Conservation (phyloP, 2,797 vertebrate species). For the Okamejei kenojei region DNA sequence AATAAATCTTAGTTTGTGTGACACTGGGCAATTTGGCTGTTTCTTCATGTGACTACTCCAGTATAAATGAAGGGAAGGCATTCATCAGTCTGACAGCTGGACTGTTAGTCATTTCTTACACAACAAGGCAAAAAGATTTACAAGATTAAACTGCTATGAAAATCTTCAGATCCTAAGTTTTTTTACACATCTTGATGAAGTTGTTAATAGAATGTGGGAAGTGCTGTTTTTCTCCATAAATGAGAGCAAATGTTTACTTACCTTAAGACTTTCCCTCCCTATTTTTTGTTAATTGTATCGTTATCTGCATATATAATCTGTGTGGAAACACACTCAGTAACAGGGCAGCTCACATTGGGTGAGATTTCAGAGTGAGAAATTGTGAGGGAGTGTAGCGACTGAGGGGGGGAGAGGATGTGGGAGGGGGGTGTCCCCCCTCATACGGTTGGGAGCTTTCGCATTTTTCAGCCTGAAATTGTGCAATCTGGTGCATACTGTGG, state of each 20-base stretch:
- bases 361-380: too few species aligned
- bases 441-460: too few species aligned
- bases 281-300: not conserved
- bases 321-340: not conserved
- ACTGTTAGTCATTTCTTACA: constrained; percentile 41
- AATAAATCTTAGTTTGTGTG: constrained; percentile 59
- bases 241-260: not conserved
- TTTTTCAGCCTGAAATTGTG: too few species aligned
- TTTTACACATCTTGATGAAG: constrained; percentile 20
- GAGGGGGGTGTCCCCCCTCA: too few species aligned
- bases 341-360: too few species aligned
- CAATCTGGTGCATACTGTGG: too few species aligned
- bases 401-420: too few species aligned
- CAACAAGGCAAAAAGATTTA: constrained; percentile 45
- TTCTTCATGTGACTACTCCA: constrained; percentile 43
- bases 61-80: constrained; percentile 37
- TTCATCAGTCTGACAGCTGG: constrained; percentile 39
- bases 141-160: constrained; percentile 45
- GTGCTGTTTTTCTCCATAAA: not conserved
- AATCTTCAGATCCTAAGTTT: constrained; percentile 35
- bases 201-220: constrained; percentile 28
- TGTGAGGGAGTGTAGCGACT: too few species aligned
- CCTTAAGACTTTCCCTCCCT: not conserved
- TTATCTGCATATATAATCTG: not conserved
- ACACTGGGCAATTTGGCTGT: constrained; percentile 50